Conservation (phyloP, 1,140 invertebrate genomes). For the Drosophila arizonae region DNA sequence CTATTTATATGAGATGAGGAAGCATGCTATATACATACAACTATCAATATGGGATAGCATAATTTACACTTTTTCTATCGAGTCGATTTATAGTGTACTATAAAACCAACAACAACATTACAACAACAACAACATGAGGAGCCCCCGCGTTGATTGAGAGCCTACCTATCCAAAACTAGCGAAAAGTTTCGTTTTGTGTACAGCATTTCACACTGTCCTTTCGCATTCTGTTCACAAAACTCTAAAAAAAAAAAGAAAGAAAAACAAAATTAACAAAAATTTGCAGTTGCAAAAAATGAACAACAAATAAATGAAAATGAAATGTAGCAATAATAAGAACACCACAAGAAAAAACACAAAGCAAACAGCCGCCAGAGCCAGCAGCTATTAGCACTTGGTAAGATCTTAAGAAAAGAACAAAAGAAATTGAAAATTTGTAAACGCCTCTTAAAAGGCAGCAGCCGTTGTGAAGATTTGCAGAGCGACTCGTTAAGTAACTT, state of each 20-base stretch:
- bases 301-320: conserved; percentile 24
- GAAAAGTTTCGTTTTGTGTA: conserved; percentile 60
- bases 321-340: conserved; percentile 54
- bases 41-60: conserved; percentile 76
- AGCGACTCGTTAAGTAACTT: conserved; percentile 52
- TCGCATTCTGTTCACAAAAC: conserved; percentile 58
- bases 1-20: conserved; percentile 43
- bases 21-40: conserved; percentile 49
- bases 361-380: conserved; percentile 31
- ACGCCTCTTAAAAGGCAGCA: conserved; percentile 12
- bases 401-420: conserved; percentile 20
- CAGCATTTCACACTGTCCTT: conserved; percentile 62
- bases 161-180: conserved; percentile 47
- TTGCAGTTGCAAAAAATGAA: conserved; percentile 65
- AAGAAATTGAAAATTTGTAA: conserved; percentile 10
- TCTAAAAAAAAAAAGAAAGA: conserved; percentile 48
- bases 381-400: conserved; percentile 25
- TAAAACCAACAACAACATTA: conserved; percentile 34
- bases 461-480: conserved; percentile 35
- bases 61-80: conserved; percentile 81
- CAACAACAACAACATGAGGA: conserved; percentile 43
- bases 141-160: conserved; percentile 40
- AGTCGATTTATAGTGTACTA: conserved; percentile 78
- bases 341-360: conserved; percentile 31
- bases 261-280: conserved; percentile 36